These are phyloP conservation scores for Gymnothorax reevesii DNA, from an alignment of 2,797 vertebrate species.

Conservation along the genomic window DNA sequence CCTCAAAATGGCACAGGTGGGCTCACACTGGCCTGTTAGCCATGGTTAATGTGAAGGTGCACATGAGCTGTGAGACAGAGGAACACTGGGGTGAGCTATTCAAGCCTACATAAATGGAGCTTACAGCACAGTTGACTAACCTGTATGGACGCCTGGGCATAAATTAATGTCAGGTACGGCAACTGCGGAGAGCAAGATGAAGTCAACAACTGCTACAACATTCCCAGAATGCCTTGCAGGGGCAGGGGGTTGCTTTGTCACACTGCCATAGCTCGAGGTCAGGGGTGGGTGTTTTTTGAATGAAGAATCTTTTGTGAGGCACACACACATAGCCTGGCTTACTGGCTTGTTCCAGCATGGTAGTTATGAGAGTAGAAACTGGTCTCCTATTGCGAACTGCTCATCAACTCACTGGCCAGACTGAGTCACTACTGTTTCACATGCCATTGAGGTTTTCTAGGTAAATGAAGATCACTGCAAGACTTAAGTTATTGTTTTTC, in stretches of 20 bases:
- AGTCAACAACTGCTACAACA: not conserved
- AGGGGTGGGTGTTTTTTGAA: not conserved
- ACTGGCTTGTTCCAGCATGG: not conserved
- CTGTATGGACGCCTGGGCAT: too few relatives aligned
- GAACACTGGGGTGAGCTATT: not conserved
- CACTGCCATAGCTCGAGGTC: not conserved
- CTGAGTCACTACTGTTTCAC: not conserved
- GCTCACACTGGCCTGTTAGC: not conserved
- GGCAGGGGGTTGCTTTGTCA: not conserved
- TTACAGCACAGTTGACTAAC: not conserved
- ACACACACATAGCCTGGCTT: not conserved
- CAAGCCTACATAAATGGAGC: not conserved
- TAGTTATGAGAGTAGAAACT: not conserved
- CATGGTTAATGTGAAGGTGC: not conserved
- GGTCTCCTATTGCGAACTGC: not conserved
- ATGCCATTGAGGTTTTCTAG: not conserved
- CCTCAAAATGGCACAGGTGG: too few relatives aligned
- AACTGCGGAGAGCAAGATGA: not conserved
- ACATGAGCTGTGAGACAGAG: not conserved
- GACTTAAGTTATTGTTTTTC: not conserved
- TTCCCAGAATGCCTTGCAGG: not conserved
- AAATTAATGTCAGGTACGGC: not conserved
- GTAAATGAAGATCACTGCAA: not conserved
- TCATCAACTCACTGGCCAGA: not conserved
- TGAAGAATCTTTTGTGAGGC: not conserved